Evolutionary conservation across 2,113 vertebrate genomes (phyloP), one percentile per base, ranked within the genome.

Genomic region (Rhizomys pruinosus): DNA sequence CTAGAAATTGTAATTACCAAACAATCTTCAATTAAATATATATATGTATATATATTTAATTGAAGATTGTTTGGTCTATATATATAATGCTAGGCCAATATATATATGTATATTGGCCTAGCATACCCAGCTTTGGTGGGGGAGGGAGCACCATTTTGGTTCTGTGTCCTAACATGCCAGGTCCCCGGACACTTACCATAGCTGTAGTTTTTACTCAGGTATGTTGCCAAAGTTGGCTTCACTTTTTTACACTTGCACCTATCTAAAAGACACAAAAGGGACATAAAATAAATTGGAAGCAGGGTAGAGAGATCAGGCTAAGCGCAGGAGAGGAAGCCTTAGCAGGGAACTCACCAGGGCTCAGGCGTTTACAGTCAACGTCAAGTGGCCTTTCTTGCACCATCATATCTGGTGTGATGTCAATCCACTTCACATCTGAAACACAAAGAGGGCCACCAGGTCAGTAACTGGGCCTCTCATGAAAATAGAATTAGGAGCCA

Each of bases 151-250:
- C 19, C 10, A 20, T 5, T 29, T 22, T 23, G 25, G 87, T 34
- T 19, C 22, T 7, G 19, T 39, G 71, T 76, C 44, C n/a, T 19
- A 22, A 44, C 1, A 4, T 11, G 11, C 73, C 57, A 78, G 81
- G 61, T 73, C 39, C 87, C 76, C 22, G 19, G 20, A 22, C n/a
- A 98, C 98, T 98, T 98, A 99, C 98, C 98, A 69, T 99, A 99
- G 95, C 97, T 98, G 97, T 98, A 99, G 96, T 98, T 99, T 97
- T 98, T 99, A 97, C 97, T 97, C 97, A 99, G 92, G 91, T 99
- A 99, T 0, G 97, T 98, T 0, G 98, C 97, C 87, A 99, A 95
- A 3, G 98, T 98, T 5, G 98, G 98, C 94, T 99, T 99, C 74
- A 98, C 97, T 93, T 98, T 98, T 96, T 97, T 98, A 94, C 98